Conservation (phyloP, 2,113 vertebrate species). For the Hystrix cristata region DNA sequence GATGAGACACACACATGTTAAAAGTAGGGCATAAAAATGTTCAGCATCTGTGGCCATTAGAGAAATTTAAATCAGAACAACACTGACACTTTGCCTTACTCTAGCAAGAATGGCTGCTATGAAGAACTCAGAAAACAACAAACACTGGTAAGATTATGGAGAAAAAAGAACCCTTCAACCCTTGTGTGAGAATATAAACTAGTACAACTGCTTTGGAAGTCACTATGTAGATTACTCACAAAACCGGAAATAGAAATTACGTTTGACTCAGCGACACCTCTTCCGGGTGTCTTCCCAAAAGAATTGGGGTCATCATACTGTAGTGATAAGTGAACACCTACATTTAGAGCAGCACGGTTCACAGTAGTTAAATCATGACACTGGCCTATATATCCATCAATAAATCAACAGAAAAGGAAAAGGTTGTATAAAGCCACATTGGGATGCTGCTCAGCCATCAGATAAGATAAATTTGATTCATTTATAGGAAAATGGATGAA, state of each 20-base stretch:
- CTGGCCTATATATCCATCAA: not conserved
- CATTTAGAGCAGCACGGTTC: not conserved
- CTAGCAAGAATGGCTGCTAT: not conserved
- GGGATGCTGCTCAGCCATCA: not conserved
- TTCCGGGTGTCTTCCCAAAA: not conserved
- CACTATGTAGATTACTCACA: not conserved
- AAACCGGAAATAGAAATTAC: not conserved
- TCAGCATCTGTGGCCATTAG: not conserved
- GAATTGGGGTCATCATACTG: not conserved
- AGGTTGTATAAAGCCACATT: not conserved
- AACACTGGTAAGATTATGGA: not conserved
- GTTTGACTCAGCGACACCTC: not conserved
- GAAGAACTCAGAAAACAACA: not conserved
- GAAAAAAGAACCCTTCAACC: not conserved
- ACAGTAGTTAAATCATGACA: not conserved
- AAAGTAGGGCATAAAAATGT: not conserved
- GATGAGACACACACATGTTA: not conserved
- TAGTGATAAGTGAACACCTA: not conserved
- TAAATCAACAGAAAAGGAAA: not conserved
- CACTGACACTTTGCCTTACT: not conserved
- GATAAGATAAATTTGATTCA: not conserved
- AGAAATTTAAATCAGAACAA: not conserved
- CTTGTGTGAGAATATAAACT: not conserved
- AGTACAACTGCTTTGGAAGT: not conserved
- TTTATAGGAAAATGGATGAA: not conserved